These are phyloP conservation scores for Todus mexicanus DNA, from an alignment of 2,797 vertebrate genomes.

Conservation along the genomic window DNA sequence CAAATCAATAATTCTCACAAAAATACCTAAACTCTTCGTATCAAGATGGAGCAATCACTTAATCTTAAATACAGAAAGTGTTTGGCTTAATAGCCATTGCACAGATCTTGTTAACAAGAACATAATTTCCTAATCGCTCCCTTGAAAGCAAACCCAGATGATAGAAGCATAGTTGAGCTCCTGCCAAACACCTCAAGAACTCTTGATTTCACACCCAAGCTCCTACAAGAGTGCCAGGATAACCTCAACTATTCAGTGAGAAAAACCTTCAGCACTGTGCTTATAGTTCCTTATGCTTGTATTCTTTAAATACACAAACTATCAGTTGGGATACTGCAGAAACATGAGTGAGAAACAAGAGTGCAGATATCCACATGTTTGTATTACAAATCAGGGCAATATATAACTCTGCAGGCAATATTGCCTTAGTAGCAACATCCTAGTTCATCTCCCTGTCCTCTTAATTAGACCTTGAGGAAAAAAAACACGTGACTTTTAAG, in stretches of 20 bases:
- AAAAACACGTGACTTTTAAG: not conserved
- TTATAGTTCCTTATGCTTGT: not conserved
- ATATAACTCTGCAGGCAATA: not conserved
- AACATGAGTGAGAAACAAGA: not conserved
- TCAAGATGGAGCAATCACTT: conserved; percentile 10
- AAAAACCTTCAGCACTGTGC: not conserved
- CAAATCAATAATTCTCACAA: not conserved
- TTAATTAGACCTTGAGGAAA: not conserved
- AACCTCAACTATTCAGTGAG: not conserved
- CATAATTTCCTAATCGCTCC: conserved; percentile 51
- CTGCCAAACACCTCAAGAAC: conserved; percentile 46
- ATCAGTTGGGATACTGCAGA: not conserved
- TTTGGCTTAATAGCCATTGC: conserved; percentile 20
- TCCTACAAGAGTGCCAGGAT: not conserved
- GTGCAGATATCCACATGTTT: not conserved
- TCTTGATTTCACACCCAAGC: conserved; percentile 26
- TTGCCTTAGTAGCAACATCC: not conserved
- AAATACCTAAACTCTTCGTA: not conserved
- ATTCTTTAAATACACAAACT: not conserved
- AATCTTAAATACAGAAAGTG: conserved; percentile 42
- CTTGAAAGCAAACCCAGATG: conserved; percentile 48
- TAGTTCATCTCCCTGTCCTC: not conserved
- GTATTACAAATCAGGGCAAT: not conserved
- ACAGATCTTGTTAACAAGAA: conserved; percentile 55
- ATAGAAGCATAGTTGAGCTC: conserved; percentile 41